Evolutionary conservation across 2,113 vertebrate genomes (phyloP).

Genomic region (Mungos mungo): DNA sequence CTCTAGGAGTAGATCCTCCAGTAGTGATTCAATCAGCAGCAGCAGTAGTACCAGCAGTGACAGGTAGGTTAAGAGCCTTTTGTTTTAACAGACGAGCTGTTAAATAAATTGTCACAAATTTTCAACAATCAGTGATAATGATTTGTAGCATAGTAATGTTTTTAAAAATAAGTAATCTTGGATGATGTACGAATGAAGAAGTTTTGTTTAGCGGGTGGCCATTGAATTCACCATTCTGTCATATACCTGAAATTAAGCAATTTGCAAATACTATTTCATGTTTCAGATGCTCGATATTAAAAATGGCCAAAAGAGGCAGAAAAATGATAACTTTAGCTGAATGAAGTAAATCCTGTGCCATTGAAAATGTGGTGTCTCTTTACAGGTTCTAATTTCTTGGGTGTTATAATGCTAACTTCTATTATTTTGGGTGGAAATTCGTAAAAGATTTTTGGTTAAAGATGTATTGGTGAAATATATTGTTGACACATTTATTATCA

Average conservation of each 20-base stretch:
- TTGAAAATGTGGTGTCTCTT: slow-evolving; percentile 16
- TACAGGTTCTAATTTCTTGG: slow-evolving; percentile 30
- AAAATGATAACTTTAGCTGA: not conserved
- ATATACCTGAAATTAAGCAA: not conserved
- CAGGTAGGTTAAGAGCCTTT: slow-evolving; percentile 89
- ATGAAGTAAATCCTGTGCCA: not conserved
- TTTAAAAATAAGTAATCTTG: slow-evolving; percentile 37
- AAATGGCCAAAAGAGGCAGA: slow-evolving; percentile 29
- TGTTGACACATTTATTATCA: slow-evolving; percentile 9
- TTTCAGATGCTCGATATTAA: not conserved
- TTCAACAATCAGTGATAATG: not conserved
- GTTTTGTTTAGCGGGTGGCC: not conserved
- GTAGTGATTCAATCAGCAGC: slow-evolving; percentile 98
- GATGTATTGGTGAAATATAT: slow-evolving; percentile 38
- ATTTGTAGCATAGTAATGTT: not conserved
- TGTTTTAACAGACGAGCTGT: not conserved
- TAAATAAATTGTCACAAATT: not conserved
- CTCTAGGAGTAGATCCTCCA: slow-evolving; percentile 95
- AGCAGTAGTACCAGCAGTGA: slow-evolving; percentile 98
- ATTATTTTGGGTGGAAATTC: slow-evolving; percentile 29
- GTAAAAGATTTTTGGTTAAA: slow-evolving; percentile 40
- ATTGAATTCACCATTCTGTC: not conserved
- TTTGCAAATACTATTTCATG: slow-evolving; percentile 40
- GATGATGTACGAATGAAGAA: not conserved
- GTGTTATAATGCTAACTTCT: not conserved